Base-by-base conservation (phyloP, 2,797 vertebrate species). In the Lophius americanus region DNA sequence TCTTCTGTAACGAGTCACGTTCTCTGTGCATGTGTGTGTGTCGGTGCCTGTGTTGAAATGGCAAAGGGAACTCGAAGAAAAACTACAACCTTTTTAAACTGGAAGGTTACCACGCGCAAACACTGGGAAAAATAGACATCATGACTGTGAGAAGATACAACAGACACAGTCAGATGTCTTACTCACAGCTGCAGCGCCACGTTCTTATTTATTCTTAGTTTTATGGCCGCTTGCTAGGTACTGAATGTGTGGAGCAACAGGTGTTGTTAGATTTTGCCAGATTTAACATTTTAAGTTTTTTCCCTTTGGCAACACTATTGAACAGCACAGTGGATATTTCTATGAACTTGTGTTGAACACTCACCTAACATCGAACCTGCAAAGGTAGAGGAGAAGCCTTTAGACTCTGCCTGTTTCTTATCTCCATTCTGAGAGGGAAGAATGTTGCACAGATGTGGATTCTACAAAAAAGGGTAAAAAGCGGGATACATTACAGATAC, bases 281-380 rank as follows among this genome's bases (percentile, higher is more conserved):
- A 7, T 9, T 35, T 38, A 10, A 3, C 6, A 0, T 41, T 14
- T 55, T 4, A 41, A 23, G 12, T 1, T 60, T 39, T 56, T 23
- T n/a, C 3, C 13, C 57, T 33, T 1, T 9, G 9, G 11, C 33
- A 11, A 37, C 12, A 46, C 13, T 12, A 0, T 52, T 7, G 13
- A 8, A 0, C 5, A n/a, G 14, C 43, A 9, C 43, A 60, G 10
- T 60, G 36, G 3, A 11, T 6, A 14, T 35, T 51, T 54, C 2
- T 37, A 36, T 44, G 14, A n/a, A 3, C 3, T 37, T 0, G 32
- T 5, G 4, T 12, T 35, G 48, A 46, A 47, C 7, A 54, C 85
- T 81, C 49, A 92, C 91, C 82, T 10, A 92, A 48, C 61, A 88
- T 62, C 9, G 85, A 74, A 2, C 65, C 77, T n/a, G 69, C 7